phyloP scores from a whole-genome alignment of 2,113 vertebrate genomes.

The Ctenodactylus gundi region DNA sequence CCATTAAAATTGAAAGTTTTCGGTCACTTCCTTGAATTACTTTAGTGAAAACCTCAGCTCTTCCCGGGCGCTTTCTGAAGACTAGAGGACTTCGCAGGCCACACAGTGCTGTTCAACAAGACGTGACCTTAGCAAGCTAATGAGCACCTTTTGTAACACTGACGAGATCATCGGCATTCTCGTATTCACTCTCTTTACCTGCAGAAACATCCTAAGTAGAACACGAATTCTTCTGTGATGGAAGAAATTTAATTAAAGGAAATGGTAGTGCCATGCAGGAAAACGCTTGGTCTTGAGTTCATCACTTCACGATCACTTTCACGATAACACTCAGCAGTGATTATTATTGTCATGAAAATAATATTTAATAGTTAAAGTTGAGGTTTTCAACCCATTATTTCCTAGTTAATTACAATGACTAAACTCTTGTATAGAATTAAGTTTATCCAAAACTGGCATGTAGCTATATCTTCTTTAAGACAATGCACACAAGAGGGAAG shows the following conservation, averaged over 20 bases:
- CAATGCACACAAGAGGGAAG: not conserved
- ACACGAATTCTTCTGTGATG: not conserved
- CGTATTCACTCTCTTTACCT: not conserved
- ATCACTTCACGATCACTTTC: not conserved
- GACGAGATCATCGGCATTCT: not conserved
- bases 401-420: not conserved
- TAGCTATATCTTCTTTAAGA: not conserved
- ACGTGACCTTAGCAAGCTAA: not conserved
- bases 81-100: not conserved
- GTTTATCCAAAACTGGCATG: not conserved
- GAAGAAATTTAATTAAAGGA: not conserved
- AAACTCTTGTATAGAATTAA: not conserved
- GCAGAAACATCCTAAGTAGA: not conserved
- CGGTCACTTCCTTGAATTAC: constrained; percentile 74
- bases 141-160: not conserved
- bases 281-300: not conserved
- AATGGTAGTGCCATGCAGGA: no score
- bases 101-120: not conserved
- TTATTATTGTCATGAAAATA: not conserved
- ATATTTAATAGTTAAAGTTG: not conserved
- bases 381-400: no score
- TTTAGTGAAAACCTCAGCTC: constrained; percentile 67
- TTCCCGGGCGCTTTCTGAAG: constrained; percentile 44
- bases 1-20: constrained; percentile 76
- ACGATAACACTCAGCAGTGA: not conserved